Conservation (phyloP, 2,113 vertebrate species). For the Pelecanoides urinatrix region DNA sequence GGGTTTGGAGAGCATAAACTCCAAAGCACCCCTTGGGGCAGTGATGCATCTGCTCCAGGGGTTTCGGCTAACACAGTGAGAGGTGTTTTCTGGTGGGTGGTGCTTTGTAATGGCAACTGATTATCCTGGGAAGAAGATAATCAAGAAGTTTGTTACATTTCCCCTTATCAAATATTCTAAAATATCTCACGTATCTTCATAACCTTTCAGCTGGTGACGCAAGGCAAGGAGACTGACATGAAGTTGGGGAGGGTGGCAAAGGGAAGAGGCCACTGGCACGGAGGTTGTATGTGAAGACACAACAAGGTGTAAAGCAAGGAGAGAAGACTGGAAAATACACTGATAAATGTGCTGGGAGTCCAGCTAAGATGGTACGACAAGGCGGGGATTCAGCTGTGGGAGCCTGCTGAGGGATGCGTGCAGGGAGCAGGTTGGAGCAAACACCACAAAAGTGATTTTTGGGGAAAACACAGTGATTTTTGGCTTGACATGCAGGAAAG, state of each 20-base stretch:
- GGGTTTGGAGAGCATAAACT: background rate
- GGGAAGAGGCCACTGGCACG: rapidly evolving
- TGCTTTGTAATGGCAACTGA: background rate
- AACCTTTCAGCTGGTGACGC: background rate
- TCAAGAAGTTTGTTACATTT: background rate
- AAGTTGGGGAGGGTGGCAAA: background rate
- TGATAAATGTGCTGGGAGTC: background rate
- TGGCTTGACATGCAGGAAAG: background rate
- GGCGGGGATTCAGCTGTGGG: background rate
- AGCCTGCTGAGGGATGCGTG: background rate
- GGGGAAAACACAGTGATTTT: background rate
- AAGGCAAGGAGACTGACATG: background rate
- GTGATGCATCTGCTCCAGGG: background rate
- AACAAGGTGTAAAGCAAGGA: background rate
- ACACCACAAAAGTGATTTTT: background rate
- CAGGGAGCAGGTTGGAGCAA: background rate
- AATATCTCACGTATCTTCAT: background rate
- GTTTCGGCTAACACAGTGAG: background rate
- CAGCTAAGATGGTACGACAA: background rate
- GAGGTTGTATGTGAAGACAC: background rate
- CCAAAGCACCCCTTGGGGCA: background rate
- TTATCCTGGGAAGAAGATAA: background rate
- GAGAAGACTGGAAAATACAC: background rate
- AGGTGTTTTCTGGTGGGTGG: background rate
- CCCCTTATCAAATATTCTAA: background rate